Evolutionary conservation across 1,140 invertebrate species (phyloP).

Genomic region (Philopotamus ludificatus): DNA sequence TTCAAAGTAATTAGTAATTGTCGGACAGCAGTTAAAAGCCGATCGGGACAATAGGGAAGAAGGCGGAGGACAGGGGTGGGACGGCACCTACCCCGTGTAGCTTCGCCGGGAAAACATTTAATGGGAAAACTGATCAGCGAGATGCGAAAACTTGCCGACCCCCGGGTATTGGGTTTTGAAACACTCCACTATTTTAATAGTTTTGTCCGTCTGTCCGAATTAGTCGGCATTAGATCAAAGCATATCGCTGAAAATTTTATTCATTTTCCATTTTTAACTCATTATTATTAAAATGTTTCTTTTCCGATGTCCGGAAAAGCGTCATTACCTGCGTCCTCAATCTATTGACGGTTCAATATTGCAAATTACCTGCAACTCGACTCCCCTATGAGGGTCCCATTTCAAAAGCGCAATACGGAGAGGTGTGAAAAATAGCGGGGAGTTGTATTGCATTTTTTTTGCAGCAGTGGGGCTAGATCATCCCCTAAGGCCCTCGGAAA

Average conservation of each 20-base stretch:
- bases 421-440: not conserved
- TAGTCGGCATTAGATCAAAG: constrained; percentile 3
- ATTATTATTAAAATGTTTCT: too few relatives aligned
- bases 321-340: not conserved
- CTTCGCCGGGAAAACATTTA: constrained; percentile 4
- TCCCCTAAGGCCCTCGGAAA: not conserved
- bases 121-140: constrained; percentile 27
- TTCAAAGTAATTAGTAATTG: too few relatives aligned
- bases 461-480: not conserved
- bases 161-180: constrained; percentile 6
- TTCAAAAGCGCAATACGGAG: not conserved
- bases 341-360: constrained; percentile 1
- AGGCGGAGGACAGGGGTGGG: too few relatives aligned
- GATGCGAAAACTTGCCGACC: constrained; percentile 11
- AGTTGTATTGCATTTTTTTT: not conserved
- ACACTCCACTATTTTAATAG: constrained; percentile 15
- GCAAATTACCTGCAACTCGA: not conserved
- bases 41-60: not conserved
- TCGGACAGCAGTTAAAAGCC: too few relatives aligned
- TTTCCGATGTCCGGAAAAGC: too few relatives aligned
- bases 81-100: too few relatives aligned
- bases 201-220: constrained; percentile 23
- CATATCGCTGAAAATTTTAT: not conserved
- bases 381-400: not conserved
- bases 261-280: too few relatives aligned